Base-by-base conservation (phyloP, 53 echinoderm and acorn worm genomes). In the Echinometra lucunter region DNA sequence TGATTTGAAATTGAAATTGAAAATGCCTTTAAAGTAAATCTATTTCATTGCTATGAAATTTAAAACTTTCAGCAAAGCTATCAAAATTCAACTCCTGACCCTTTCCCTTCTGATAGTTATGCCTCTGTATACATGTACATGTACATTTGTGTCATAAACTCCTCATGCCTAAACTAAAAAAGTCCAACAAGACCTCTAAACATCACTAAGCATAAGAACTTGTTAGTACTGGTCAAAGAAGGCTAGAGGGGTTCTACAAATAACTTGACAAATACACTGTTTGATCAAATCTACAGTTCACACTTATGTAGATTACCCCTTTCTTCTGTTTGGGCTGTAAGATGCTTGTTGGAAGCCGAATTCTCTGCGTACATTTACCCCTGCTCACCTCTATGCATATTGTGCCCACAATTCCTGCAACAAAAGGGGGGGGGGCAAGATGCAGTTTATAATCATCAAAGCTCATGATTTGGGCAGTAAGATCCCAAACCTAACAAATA, bases 211-310 rank as follows among this genome's bases (percentile, higher is more conserved):
- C 85, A 85, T 49, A 49, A 85, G 53, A 53, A 47, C 53, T 85
- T 85, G 53, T 85, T 85, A 47, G 53, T 85, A 49, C 13, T 85
- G 85, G 85, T 85, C 85, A 85, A 85, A 85, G 85, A 11, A 18
- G 25, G 35, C 49, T 49, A 30, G 49, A 44, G 85, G 85, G 53
- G 49, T 85, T 28, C 85, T 60, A 58, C 89, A 89, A 89, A 89
- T 58, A 60, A 89, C 88, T 89, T 21, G 21, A 89, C 89, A 89
- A 89, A 89, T 60, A 89, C 40, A 27, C 60, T 60, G 27, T 57
- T 89, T 57, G 89, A 89, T 60, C 89, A 58, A 60, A 63, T 89
- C 89, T 60, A 60, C 58, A 89, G 89, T 89, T 89, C 89, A 89
- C 89, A 58, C 89, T 58, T 89, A 13, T 5, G 37, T 37, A 89